Evolutionary conservation across 2,113 vertebrate species (phyloP).

Genomic region (Hypocryptadius cinnamomeus): DNA sequence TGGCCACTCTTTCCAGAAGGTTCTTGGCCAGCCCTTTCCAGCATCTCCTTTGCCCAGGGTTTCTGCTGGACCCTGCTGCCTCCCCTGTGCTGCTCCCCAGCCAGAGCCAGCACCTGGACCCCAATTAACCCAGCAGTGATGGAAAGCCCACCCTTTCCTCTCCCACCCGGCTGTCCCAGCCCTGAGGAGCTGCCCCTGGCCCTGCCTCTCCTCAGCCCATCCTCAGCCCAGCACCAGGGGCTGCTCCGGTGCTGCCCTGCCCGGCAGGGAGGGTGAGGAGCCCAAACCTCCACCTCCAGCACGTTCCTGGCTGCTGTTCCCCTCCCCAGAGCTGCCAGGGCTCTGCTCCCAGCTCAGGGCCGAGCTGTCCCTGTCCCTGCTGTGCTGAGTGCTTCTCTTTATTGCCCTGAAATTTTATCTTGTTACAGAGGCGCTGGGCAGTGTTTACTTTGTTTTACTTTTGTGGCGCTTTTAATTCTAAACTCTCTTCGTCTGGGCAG

Average conservation of each 20-base stretch:
- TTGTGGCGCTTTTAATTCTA: constrained; percentile 21
- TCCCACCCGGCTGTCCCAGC: background rate
- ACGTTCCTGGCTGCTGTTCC: accelerated
- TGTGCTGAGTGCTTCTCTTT: background rate
- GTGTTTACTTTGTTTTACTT: constrained; percentile 34
- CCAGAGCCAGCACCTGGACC: background rate
- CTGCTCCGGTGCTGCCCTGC: accelerated
- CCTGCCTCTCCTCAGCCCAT: accelerated
- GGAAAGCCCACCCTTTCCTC: accelerated
- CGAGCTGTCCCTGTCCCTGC: accelerated
- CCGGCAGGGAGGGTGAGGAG: accelerated
- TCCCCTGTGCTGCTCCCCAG: background rate
- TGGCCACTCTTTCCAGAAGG: too few relatives aligned
- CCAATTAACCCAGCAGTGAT: accelerated
- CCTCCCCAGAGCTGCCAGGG: accelerated
- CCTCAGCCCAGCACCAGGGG: accelerated
- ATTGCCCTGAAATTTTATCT: constrained; percentile 21
- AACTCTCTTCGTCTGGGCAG: constrained; percentile 45
- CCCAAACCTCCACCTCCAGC: background rate
- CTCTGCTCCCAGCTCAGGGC: background rate
- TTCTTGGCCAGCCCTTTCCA: background rate
- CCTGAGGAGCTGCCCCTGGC: background rate
- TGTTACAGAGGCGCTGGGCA: background rate
- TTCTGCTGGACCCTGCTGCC: background rate
- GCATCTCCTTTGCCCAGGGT: too few relatives aligned